Evolutionary conservation across 2,113 vertebrate species (phyloP).

Genomic region (Limnothrissa miodon): DNA sequence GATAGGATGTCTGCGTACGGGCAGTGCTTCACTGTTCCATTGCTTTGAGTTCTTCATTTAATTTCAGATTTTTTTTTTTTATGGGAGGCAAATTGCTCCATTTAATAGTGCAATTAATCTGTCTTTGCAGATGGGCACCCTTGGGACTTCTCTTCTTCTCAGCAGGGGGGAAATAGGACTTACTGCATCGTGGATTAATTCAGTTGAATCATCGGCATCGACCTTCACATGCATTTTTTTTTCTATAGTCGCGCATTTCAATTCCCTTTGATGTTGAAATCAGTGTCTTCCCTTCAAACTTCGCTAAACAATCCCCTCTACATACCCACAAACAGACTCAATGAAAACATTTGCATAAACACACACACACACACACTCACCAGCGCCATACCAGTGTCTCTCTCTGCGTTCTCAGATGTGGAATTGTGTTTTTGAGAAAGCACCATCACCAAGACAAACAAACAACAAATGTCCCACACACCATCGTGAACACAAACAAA

Average conservation of each 20-base stretch:
- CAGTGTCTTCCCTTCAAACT: conserved; percentile 16
- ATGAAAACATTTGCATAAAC: background rate
- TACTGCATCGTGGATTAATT: conserved; percentile 37
- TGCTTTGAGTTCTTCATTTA: conserved; percentile 28
- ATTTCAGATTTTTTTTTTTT: conserved; percentile 39
- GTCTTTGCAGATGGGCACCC: conserved; percentile 37
- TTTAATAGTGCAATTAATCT: conserved; percentile 54
- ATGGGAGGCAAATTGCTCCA: conserved; percentile 46
- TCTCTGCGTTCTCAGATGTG: background rate
- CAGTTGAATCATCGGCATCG: conserved; percentile 41
- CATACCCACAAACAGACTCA: conserved; percentile 5
- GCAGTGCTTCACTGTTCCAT: conserved; percentile 22
- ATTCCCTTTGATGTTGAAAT: conserved; percentile 43
- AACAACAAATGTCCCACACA: conserved; percentile 12
- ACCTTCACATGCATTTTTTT: conserved; percentile 49
- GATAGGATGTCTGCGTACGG: background rate
- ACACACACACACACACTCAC: background rate
- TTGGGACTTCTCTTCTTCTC: conserved; percentile 19
- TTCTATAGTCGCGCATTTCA: conserved; percentile 10
- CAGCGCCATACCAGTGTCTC: background rate
- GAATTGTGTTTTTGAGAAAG: conserved; percentile 15
- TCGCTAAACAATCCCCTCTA: background rate
- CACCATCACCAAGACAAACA: background rate
- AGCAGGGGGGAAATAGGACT: conserved; percentile 35
- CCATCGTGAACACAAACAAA: background rate